These are phyloP conservation scores for Delphinapterus leucas DNA, from an alignment of 2,113 vertebrate species.

Conservation along the genomic window DNA sequence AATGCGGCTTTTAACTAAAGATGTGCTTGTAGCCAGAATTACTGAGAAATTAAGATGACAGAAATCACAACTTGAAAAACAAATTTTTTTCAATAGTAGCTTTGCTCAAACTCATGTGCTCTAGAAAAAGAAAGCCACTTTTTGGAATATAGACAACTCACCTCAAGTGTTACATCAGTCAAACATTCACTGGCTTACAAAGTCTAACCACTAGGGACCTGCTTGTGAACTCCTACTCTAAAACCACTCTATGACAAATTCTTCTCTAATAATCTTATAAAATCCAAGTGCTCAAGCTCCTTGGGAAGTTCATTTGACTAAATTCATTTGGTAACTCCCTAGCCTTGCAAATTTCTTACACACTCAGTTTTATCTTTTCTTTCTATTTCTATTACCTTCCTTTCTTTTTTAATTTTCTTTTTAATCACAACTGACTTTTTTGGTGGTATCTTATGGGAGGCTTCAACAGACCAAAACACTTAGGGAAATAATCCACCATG, in stretches of 20 bases:
- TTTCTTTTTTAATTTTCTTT: not conserved
- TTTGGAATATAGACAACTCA: not conserved
- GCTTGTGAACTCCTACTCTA: not conserved
- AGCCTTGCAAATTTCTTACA: not conserved
- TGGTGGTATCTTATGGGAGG: not conserved
- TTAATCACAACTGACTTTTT: not conserved
- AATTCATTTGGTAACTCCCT: not conserved
- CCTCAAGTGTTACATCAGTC: not conserved
- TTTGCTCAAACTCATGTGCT: not conserved
- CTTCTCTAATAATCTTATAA: not conserved
- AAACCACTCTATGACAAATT: not conserved
- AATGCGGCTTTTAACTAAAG: not conserved
- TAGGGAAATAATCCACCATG: not conserved
- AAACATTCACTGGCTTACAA: not conserved
- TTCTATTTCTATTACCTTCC: not conserved
- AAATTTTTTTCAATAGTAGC: not conserved
- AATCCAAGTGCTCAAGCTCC: not conserved
- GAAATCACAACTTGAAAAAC: conserved; percentile 24
- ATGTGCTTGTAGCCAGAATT: not conserved
- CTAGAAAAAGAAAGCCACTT: conserved; percentile 16
- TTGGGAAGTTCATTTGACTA: not conserved
- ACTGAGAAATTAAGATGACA: conserved; percentile 24
- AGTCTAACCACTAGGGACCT: not conserved
- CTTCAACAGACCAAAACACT: conserved; percentile 20
- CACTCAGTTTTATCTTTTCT: not conserved